phyloP scores from a whole-genome alignment of 2,113 vertebrate species.

The Lepus americanus region DNA sequence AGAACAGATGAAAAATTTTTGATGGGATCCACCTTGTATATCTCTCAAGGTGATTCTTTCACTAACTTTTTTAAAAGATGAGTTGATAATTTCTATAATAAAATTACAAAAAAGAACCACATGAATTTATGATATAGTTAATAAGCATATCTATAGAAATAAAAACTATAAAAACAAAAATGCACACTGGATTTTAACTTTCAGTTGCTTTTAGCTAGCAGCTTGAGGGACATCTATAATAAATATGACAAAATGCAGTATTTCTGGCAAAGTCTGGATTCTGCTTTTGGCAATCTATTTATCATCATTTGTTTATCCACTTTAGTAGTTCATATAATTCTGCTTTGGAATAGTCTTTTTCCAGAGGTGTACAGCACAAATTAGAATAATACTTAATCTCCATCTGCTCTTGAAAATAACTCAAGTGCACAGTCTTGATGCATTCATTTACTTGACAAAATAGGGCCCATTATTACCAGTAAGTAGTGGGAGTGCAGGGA shows the following conservation, averaged over 20 bases:
- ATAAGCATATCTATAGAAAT: not conserved
- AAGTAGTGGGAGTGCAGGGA: not conserved
- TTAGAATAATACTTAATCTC: not conserved
- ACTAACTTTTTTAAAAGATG: not conserved
- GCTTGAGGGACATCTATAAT: not conserved
- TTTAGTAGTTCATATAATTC: not conserved
- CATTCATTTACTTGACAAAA: not conserved
- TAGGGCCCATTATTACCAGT: not conserved
- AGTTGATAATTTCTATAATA: not conserved
- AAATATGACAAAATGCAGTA: not conserved
- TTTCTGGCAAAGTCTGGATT: slow-evolving; percentile 2
- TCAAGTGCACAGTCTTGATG: not conserved
- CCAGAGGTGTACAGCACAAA: not conserved
- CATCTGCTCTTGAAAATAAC: not conserved
- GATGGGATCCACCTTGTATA: not conserved
- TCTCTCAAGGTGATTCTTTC: not conserved
- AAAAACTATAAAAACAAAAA: not conserved
- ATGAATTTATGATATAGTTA: not conserved
- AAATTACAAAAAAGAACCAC: not conserved
- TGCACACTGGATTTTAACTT: not conserved
- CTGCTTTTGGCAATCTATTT: slow-evolving; percentile 21
- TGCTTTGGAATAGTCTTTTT: not conserved
- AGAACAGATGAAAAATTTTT: not conserved
- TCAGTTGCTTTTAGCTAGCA: not conserved
- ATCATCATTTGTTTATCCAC: not conserved